Conservation (phyloP, 2,113 vertebrate species). For the Turdus rufiventris region DNA sequence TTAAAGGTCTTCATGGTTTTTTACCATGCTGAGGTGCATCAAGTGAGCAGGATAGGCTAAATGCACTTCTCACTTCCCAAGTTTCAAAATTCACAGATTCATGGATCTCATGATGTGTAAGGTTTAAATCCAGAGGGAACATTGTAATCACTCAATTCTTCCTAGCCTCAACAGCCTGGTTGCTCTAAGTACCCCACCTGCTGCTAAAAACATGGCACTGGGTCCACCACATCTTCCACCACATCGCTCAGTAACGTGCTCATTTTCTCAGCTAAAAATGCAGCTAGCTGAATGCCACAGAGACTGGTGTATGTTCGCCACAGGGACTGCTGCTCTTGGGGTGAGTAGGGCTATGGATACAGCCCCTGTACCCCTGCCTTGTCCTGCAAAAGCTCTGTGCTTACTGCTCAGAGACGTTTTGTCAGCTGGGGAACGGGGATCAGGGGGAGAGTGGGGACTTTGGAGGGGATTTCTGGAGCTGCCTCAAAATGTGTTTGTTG, state of each 20-base stretch:
- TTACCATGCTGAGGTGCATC: neutral
- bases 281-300: neutral
- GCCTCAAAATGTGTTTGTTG: neutral
- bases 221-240: neutral
- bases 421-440: neutral
- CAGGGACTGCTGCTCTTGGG: neutral
- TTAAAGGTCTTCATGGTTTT: neutral
- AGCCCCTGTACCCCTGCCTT: too few relatives aligned
- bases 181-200: neutral
- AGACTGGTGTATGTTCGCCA: fast-evolving
- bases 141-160: neutral
- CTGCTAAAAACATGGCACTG: neutral
- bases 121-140: neutral
- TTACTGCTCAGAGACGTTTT: neutral
- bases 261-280: neutral
- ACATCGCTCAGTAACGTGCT: fast-evolving
- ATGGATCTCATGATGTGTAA: neutral
- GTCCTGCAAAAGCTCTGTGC: fast-evolving
- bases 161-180: neutral
- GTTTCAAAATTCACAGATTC: neutral
- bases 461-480: neutral
- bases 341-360: neutral
- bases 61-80: neutral
- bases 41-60: neutral
- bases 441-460: neutral